phyloP scores from a whole-genome alignment of 2,113 vertebrate species.

The Phaethon lepturus region DNA sequence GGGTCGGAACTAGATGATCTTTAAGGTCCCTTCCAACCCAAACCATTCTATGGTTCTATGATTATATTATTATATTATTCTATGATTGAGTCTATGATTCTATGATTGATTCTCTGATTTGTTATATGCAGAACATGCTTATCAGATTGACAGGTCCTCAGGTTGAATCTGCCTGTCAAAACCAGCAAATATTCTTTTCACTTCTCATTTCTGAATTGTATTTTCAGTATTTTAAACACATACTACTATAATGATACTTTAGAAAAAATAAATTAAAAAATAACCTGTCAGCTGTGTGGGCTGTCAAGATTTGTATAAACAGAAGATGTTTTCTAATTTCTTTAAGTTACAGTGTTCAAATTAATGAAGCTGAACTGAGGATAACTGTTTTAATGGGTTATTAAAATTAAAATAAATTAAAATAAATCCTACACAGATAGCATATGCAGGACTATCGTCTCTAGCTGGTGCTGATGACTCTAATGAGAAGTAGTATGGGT shows the following conservation, averaged over 20 bases:
- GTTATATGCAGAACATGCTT: background rate
- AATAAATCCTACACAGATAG: background rate
- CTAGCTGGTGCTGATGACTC: background rate
- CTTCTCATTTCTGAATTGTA: background rate
- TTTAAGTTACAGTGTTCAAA: background rate
- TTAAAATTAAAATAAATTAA: background rate
- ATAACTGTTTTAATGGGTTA: background rate
- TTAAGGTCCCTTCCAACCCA: too few relatives aligned
- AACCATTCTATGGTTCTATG: too few relatives aligned
- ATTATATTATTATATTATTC: too few relatives aligned
- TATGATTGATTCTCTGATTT: too few relatives aligned
- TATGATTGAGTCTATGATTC: too few relatives aligned
- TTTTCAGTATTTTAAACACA: constrained; percentile 44
- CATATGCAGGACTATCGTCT: background rate
- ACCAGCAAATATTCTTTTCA: background rate
- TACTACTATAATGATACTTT: background rate
- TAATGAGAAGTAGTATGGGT: background rate
- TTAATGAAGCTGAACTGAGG: background rate
- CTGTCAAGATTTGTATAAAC: background rate
- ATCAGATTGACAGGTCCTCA: background rate
- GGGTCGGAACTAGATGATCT: too few relatives aligned
- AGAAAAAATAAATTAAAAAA: background rate
- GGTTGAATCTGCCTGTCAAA: background rate
- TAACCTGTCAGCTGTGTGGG: background rate
- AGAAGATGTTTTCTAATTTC: background rate